Evolutionary conservation across 1,140 invertebrate genomes (phyloP).

Genomic region (Chymomyza costata): DNA sequence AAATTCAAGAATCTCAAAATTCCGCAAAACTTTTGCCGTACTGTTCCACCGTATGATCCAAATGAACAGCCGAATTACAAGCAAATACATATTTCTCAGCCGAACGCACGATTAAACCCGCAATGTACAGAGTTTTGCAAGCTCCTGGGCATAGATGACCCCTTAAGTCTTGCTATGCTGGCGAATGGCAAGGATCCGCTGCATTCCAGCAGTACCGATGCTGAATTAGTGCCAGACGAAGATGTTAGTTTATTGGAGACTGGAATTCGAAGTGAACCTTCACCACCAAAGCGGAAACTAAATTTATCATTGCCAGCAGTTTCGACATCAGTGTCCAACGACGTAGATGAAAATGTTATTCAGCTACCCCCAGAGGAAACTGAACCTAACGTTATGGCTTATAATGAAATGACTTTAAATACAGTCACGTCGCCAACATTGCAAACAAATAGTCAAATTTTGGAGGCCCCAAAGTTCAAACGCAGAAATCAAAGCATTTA

Average conservation of each 20-base stretch:
- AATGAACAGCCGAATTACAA: slow-evolving; percentile 50
- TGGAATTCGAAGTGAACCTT: background rate
- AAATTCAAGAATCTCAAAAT: slow-evolving; percentile 82
- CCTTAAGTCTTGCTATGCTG: slow-evolving; percentile 77
- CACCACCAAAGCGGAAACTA: slow-evolving; percentile 37
- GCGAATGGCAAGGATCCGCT: slow-evolving; percentile 61
- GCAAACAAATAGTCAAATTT: slow-evolving; percentile 18
- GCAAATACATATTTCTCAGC: slow-evolving; percentile 61
- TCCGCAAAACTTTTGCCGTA: slow-evolving; percentile 86
- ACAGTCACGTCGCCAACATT: background rate
- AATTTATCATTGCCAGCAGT: slow-evolving; percentile 44
- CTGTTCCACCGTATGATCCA: slow-evolving; percentile 81
- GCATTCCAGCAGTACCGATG: slow-evolving; percentile 7
- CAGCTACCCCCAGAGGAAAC: slow-evolving; percentile 25
- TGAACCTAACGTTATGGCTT: background rate
- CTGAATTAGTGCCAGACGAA: background rate
- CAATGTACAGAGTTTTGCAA: slow-evolving; percentile 90
- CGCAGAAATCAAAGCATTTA: slow-evolving; percentile 76
- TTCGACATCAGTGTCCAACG: slow-evolving; percentile 10
- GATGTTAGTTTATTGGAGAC: background rate
- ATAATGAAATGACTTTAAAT: no score
- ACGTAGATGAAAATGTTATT: slow-evolving; percentile 22
- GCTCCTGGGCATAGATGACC: slow-evolving; percentile 87
- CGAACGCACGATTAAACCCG: slow-evolving; percentile 81
- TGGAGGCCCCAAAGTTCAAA: slow-evolving; percentile 77